Conservation (phyloP, 2,797 vertebrate genomes). For the Halcyon smyrnensis region DNA sequence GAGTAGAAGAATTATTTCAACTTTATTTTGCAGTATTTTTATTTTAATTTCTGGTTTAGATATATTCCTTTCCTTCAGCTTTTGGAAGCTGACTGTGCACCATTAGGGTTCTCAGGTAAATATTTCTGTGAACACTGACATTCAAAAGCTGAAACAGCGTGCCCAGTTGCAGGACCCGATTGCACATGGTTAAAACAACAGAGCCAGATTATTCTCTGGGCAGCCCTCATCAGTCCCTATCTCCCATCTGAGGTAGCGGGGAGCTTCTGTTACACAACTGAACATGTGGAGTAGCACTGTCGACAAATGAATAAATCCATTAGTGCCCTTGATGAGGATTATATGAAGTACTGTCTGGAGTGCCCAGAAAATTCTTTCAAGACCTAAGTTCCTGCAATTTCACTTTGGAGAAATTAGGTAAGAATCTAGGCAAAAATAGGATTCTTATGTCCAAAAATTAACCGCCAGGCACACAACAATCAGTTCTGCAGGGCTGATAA, state of each 20-base stretch:
- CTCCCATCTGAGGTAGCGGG: neutral
- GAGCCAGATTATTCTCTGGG: neutral
- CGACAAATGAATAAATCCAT: neutral
- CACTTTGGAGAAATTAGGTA: constrained; percentile 4
- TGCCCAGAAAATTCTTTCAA: constrained; percentile 25
- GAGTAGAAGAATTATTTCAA: neutral
- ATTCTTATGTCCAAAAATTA: neutral
- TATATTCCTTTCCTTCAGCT: neutral
- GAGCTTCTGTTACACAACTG: neutral
- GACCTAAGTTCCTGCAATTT: neutral
- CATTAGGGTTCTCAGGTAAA: neutral
- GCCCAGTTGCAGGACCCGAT: neutral
- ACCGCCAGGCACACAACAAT: neutral
- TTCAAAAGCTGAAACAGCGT: neutral
- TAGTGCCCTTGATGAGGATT: constrained; percentile 25
- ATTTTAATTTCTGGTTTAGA: neutral
- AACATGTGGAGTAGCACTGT: neutral
- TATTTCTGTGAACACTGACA: neutral
- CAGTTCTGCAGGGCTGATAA: neutral
- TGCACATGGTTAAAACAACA: neutral
- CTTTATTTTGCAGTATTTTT: neutral
- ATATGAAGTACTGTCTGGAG: constrained; percentile 11
- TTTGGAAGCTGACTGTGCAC: neutral
- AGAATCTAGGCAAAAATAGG: neutral
- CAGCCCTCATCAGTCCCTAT: neutral